Conservation (phyloP, 2,113 vertebrate species). For the Crotalus viridis region DNA sequence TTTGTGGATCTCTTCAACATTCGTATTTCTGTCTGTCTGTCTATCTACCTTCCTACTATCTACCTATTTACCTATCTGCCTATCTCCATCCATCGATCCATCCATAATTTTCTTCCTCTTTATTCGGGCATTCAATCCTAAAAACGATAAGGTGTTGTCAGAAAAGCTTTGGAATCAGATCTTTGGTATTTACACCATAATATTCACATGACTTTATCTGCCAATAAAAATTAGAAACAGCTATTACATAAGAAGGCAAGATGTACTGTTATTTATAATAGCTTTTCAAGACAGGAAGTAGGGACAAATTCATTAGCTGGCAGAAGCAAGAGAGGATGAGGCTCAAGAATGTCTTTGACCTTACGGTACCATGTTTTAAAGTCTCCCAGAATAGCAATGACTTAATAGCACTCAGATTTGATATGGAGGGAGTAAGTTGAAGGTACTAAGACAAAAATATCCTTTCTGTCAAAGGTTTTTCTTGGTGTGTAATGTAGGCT, state of each 20-base stretch:
- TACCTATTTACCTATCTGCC: no score
- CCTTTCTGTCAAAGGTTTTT: constrained; percentile 9
- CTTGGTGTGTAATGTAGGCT: constrained; percentile 24
- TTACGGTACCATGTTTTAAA: constrained; percentile 26
- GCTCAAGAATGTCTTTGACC: constrained; percentile 46
- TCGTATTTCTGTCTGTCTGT: not conserved
- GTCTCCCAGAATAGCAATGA: constrained; percentile 51
- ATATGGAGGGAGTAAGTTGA: constrained; percentile 40
- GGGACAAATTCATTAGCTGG: not conserved
- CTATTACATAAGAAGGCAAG: constrained; percentile 28
- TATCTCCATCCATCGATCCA: not conserved
- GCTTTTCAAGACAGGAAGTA: constrained; percentile 48
- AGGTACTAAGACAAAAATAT: constrained; percentile 47
- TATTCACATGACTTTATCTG: not conserved
- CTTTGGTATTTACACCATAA: not conserved
- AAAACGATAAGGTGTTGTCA: not conserved
- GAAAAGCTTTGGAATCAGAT: not conserved
- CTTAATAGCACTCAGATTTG: constrained; percentile 37
- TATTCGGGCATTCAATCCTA: not conserved
- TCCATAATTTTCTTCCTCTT: not conserved
- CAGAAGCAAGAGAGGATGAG: constrained; percentile 30
- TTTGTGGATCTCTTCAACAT: not conserved
- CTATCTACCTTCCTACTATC: not conserved
- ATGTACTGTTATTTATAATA: not conserved
- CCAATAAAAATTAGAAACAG: not conserved